Percentiles rank a stretch among this genome's conserved stretches.
Evolutionary conservation across 1,140 invertebrate genomes (phyloP).

Genomic region (Cotesia glomerata): DNA sequence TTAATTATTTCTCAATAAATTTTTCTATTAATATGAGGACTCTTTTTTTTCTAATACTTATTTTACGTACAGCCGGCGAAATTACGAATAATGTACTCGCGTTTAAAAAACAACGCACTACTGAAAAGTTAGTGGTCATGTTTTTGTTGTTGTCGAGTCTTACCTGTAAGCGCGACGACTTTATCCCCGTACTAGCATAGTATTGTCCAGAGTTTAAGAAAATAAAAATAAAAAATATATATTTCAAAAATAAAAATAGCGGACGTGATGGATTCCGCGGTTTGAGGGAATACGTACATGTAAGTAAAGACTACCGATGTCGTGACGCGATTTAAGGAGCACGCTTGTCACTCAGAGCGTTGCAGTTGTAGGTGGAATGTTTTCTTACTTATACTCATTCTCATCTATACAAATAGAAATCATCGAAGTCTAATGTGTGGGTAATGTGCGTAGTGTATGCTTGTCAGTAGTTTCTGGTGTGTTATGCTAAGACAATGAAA

Average conservation of each 20-base stretch:
- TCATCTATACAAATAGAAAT: too few species aligned
- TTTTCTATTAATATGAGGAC: too few species aligned
- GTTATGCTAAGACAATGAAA: not conserved
- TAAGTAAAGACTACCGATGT: slow-evolving; percentile 14
- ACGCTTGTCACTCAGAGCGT: slow-evolving; percentile 28
- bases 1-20: too few species aligned
- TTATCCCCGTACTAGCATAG: not conserved
- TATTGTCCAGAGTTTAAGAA: slow-evolving; percentile 31
- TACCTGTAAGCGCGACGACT: not conserved
- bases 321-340: slow-evolving; percentile 31
- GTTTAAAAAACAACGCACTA: too few species aligned
- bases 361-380: slow-evolving; percentile 27
- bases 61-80: too few species aligned
- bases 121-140: too few species aligned
- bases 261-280: slow-evolving; percentile 49
- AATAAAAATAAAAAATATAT: slow-evolving; percentile 18
- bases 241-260: not conserved
- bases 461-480: not conserved
- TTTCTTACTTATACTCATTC: slow-evolving; percentile 21
- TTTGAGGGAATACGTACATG: slow-evolving; percentile 30
- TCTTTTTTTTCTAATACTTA: too few species aligned
- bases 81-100: too few species aligned
- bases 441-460: not conserved
- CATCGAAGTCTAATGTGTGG: not conserved
- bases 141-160: too few species aligned